Percentiles rank a stretch among this genome's conserved stretches.
Evolutionary conservation across 2,888 invertebrate species (phyloP).

Genomic region (Drosophila helvetica): DNA sequence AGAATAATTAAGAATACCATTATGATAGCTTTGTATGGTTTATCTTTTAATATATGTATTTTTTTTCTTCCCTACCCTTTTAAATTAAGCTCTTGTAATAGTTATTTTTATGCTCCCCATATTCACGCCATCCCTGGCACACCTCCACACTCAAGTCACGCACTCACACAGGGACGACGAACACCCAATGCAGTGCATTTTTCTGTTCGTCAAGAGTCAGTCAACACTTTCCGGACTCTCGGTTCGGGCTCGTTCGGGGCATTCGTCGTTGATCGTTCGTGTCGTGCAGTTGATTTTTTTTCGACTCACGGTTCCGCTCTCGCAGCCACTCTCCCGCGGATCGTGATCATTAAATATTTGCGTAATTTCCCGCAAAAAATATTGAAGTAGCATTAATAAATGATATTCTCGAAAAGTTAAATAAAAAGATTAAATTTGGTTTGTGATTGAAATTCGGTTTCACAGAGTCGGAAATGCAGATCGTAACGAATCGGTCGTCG

Average conservation of each 20-base stretch:
- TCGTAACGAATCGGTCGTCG: slow-evolving; percentile 25
- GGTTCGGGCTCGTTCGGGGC: slow-evolving; percentile 49
- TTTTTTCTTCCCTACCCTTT: no score
- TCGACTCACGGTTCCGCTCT: slow-evolving; percentile 17
- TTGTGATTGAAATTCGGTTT: slow-evolving; percentile 19
- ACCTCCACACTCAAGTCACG: not conserved
- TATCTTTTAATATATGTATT: no score
- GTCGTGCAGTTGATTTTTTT: slow-evolving; percentile 58
- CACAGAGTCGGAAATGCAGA: not conserved
- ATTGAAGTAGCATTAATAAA: slow-evolving; percentile 17
- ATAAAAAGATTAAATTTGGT: slow-evolving; percentile 26
- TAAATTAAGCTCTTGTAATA: no score
- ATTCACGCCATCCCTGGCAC: not conserved
- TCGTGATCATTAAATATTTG: slow-evolving; percentile 17
- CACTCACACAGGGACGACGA: slow-evolving; percentile 12
- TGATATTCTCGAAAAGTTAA: slow-evolving; percentile 24
- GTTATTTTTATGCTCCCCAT: not conserved
- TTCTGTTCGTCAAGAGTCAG: slow-evolving; percentile 21
- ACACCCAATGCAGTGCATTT: slow-evolving; percentile 13
- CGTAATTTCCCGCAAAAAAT: slow-evolving; percentile 41
- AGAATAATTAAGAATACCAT: no score
- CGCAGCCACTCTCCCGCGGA: slow-evolving; percentile 18
- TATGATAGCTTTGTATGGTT: no score
- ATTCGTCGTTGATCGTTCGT: slow-evolving; percentile 69
- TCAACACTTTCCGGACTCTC: slow-evolving; percentile 35